phyloP scores from a whole-genome alignment of 2,888 invertebrate species.

The Dastarcus helophoroides region DNA sequence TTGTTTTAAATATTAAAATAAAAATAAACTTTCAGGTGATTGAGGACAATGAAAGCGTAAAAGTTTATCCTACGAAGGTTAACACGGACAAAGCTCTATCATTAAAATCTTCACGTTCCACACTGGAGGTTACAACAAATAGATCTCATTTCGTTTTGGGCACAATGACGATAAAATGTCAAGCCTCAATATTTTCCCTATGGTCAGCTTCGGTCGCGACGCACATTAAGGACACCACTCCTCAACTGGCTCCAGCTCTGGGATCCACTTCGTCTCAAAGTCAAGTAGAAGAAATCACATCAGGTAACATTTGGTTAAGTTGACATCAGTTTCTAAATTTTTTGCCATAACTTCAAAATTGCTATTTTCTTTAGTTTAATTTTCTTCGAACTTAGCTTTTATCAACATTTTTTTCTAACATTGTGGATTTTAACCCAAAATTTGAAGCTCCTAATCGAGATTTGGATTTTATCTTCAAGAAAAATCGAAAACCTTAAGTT shows the following conservation, averaged over 20 bases:
- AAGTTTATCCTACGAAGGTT: constrained; percentile 20
- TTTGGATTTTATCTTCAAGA: no score
- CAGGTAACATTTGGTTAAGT: constrained; percentile 10
- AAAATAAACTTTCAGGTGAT: constrained; percentile 25
- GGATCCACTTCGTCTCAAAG: constrained; percentile 36
- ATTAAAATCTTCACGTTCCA: constrained; percentile 26
- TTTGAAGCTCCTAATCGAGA: no score
- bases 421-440: no score
- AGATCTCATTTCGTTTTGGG: constrained; percentile 27
- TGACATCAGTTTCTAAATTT: constrained; percentile 1
- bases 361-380: no score
- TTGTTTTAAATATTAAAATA: no score
- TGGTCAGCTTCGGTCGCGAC: constrained; percentile 27
- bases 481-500: no score
- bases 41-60: constrained; percentile 22
- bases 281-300: constrained; percentile 23
- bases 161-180: constrained; percentile 28
- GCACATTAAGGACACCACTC: constrained; percentile 28
- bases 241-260: constrained; percentile 30
- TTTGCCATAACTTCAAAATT: background rate
- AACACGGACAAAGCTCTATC: constrained; percentile 21
- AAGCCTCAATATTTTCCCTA: constrained; percentile 26
- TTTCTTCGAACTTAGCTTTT: no score
- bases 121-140: constrained; percentile 27
- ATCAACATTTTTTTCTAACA: no score